A percentile compares a stretch with the other conserved stretches of the same genome.
Evolutionary conservation across 1,140 invertebrate species (phyloP).

Genomic region (Nymphalis io): DNA sequence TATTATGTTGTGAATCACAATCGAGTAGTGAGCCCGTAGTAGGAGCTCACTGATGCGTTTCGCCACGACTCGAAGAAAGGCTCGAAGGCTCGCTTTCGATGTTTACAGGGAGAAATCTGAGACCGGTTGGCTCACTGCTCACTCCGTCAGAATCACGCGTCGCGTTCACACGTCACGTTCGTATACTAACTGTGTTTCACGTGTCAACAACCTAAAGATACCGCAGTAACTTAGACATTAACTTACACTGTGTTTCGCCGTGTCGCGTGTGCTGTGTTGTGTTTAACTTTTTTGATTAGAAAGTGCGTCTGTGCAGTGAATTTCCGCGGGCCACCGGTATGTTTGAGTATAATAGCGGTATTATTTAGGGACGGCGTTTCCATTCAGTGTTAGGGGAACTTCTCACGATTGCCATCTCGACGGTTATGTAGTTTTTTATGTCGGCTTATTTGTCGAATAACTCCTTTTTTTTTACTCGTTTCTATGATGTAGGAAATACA

Average conservation of each 20-base stretch:
- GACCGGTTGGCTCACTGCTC: conserved; percentile 54
- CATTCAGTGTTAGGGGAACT: conserved; percentile 42
- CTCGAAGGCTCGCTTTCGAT: conserved; percentile 74
- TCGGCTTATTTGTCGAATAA: conserved; percentile 3
- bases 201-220: conserved; percentile 43
- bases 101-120: conserved; percentile 78
- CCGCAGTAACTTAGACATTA: conserved; percentile 32
- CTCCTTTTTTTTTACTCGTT: neutral
- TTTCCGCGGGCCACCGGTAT: conserved; percentile 56
- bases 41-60: conserved; percentile 54
- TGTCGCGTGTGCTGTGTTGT: conserved; percentile 51
- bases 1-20: neutral
- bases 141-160: conserved; percentile 57
- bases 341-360: conserved; percentile 58
- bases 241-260: conserved; percentile 27
- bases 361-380: conserved; percentile 50
- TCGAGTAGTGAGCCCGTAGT: conserved; percentile 49
- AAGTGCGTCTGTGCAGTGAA: conserved; percentile 53
- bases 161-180: conserved; percentile 46
- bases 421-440: conserved; percentile 2
- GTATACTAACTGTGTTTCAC: conserved; percentile 26
- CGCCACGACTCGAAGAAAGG: conserved; percentile 70
- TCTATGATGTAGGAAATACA: neutral
- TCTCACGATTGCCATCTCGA: conserved; percentile 38
- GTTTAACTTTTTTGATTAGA: conserved; percentile 54